These are phyloP conservation scores for Pseudorectes ferrugineus DNA, from an alignment of 2,113 vertebrate species.

Conservation along the genomic window DNA sequence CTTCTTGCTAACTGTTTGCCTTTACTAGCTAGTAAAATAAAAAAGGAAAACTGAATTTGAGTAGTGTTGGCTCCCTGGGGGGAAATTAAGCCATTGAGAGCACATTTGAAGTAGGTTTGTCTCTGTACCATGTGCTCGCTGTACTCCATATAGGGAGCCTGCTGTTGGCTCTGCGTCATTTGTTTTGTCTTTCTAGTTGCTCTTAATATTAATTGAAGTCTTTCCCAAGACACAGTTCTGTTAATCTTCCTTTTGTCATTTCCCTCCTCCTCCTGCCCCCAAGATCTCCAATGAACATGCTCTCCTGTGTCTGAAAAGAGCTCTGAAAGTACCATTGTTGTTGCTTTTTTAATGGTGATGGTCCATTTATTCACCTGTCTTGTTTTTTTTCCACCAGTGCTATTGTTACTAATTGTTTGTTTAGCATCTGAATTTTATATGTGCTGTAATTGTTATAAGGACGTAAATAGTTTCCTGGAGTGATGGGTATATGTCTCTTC, in stretches of 20 bases:
- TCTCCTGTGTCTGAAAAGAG: background rate
- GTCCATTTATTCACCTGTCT: background rate
- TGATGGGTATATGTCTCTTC: background rate
- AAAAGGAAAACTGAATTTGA: background rate
- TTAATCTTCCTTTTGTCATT: slow-evolving; percentile 19
- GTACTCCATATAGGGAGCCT: background rate
- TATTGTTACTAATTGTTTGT: background rate
- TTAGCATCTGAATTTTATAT: background rate
- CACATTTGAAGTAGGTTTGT: background rate
- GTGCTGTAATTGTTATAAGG: background rate
- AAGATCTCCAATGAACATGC: background rate
- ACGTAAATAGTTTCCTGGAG: slow-evolving; percentile 9
- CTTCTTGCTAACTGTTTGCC: slow-evolving; percentile 16
- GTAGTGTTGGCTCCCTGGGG: background rate
- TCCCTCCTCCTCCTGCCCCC: background rate
- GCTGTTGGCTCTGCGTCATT: slow-evolving; percentile 12
- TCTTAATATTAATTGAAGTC: slow-evolving; percentile 54
- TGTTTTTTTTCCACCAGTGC: background rate
- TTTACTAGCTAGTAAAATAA: slow-evolving; percentile 33
- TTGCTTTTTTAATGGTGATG: background rate
- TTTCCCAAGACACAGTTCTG: slow-evolving; percentile 28
- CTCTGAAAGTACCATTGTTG: background rate
- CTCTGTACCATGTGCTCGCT: background rate
- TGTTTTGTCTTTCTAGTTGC: slow-evolving; percentile 32
- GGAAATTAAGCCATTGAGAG: slow-evolving; percentile 24